These are phyloP conservation scores for Psittacus erithacus DNA, from an alignment of 2,113 vertebrate genomes.

Conservation along the genomic window DNA sequence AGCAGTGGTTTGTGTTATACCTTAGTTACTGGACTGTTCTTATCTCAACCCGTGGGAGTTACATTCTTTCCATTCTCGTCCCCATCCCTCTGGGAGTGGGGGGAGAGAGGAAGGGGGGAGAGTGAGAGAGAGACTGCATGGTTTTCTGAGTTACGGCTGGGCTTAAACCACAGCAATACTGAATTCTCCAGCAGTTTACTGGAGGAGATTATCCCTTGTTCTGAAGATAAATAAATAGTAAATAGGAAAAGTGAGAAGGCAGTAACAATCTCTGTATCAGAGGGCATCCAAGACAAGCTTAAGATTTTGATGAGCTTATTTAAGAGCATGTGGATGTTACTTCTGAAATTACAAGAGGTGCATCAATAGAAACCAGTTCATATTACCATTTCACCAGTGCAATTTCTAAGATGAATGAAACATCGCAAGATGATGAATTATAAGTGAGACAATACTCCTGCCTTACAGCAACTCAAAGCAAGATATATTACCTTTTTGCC, in stretches of 20 bases:
- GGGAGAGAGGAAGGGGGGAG: too few relatives aligned
- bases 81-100: too few relatives aligned
- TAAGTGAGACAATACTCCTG: background rate
- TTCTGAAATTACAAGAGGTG: background rate
- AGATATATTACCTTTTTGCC: background rate
- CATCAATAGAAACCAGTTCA: background rate
- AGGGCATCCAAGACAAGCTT: background rate
- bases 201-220: background rate
- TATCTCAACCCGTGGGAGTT: too few relatives aligned
- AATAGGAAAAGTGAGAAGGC: background rate
- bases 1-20: too few relatives aligned
- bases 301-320: slow-evolving; percentile 12
- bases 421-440: background rate
- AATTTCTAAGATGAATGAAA: background rate
- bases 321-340: background rate
- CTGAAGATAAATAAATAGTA: background rate
- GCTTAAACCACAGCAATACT: background rate
- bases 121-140: too few relatives aligned
- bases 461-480: background rate
- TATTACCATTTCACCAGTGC: background rate
- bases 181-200: background rate
- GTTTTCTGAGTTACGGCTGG: too few relatives aligned
- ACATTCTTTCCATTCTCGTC: too few relatives aligned
- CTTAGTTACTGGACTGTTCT: too few relatives aligned
- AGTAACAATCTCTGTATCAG: background rate